Evolutionary conservation across 2,113 vertebrate genomes (phyloP), one percentile per base, ranked within the genome.

Genomic region (Actenoides hombroni): DNA sequence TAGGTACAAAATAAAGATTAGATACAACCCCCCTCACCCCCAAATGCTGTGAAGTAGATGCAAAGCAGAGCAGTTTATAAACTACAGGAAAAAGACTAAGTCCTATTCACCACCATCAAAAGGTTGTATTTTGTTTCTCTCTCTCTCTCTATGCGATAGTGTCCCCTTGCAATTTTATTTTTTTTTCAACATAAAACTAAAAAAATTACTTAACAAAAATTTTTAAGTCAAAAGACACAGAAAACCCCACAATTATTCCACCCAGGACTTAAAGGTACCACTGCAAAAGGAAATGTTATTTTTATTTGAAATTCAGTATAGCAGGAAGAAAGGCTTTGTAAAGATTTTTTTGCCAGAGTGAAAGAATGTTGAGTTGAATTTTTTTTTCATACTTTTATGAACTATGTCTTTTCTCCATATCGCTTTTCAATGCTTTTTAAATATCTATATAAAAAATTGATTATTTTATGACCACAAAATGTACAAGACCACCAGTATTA

Each of bases 1-100:
- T 46, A 91, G 77, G 90, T 89, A 57, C 24, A 40, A 19, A 68
- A 69, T 75, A 83, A 96, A 97, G 60, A 90, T 83, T 46, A 91
- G 77, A 91, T 89, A 57, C 24, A 40, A 19, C 20, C 9, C 24
- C 28, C 16, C 20, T 46, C 40, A 13, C 18, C 35, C 13, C 15
- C 37, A 89, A 96, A 89, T 54, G 42, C 31, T 57, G 35, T 53
- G 48, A 86, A 90, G 60, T 40, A 93, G 57, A 65, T 48, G 26
- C 42, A 87, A 91, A 83, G 49, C 19, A 71, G 37, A 61, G 13
- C 46, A 76, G 42, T 63, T 70, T 15, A 51, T 44, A 76, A 61
- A 42, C 39, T 71, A 61, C n/a, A 69, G 53, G 16, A 60, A 76
- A 59, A 37, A 82, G 14, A 51, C 23, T 51, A 83, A 87, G 85